A percentile compares a stretch with the other conserved stretches of the same genome.
phyloP scores from a whole-genome alignment of 2,113 vertebrate species.

The Lota lota region DNA sequence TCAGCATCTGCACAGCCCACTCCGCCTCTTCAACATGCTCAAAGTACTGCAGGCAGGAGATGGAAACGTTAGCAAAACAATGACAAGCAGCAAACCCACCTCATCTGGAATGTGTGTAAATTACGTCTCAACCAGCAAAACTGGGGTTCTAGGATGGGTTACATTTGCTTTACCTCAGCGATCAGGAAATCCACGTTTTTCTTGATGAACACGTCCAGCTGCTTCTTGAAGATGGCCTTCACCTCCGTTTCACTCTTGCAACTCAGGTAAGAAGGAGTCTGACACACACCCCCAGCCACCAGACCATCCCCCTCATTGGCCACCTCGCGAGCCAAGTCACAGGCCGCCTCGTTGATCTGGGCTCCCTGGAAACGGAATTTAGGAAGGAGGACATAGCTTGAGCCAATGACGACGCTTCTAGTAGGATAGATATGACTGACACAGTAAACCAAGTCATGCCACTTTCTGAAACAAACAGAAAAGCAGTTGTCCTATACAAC shows the following conservation, averaged over 20 bases:
- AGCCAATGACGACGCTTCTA: too few relatives aligned
- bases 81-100: neutral
- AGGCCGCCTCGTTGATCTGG: constrained; percentile 95
- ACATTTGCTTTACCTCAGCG: constrained; percentile 81
- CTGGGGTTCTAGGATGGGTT: neutral
- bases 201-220: constrained; percentile 87
- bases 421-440: too few relatives aligned
- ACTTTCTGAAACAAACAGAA: too few relatives aligned
- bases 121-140: neutral
- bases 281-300: constrained; percentile 95
- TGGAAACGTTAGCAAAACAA: neutral
- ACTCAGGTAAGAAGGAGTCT: constrained; percentile 96
- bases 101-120: neutral
- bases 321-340: constrained; percentile 89
- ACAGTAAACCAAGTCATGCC: too few relatives aligned
- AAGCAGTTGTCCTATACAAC: too few relatives aligned
- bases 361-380: constrained; percentile 69
- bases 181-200: constrained; percentile 96
- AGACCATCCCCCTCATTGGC: constrained; percentile 89
- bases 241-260: constrained; percentile 91
- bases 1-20: constrained; percentile 93
- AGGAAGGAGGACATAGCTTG: too few relatives aligned
- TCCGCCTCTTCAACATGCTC: constrained; percentile 96
- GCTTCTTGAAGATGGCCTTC: constrained; percentile 86
- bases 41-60: constrained; percentile 82